A percentile compares a stretch with the other conserved stretches of the same genome.
These are phyloP conservation scores for Erinaceus europaeus DNA, from an alignment of 2,113 vertebrate species.

Conservation along the genomic window DNA sequence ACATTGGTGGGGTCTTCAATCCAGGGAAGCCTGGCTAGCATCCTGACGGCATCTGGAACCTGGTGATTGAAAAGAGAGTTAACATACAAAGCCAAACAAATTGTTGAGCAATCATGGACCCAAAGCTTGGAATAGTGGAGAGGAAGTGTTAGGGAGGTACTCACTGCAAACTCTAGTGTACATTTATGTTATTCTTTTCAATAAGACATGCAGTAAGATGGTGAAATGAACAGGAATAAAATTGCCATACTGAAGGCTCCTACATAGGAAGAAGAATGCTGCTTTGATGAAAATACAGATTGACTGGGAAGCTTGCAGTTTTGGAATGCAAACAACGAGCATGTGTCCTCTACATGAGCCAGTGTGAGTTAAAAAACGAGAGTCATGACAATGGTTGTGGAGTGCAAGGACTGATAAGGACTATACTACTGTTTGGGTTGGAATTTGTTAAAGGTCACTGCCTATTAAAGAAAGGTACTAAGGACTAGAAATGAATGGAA, in stretches of 20 bases:
- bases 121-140: too few relatives aligned
- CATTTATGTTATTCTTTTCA: constrained; percentile 51
- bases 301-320: constrained; percentile 45
- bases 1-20: too few relatives aligned
- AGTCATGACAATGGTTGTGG: neutral
- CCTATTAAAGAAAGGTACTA: constrained; percentile 11
- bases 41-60: too few relatives aligned
- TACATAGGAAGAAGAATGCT: constrained; percentile 42
- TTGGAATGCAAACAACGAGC: constrained; percentile 39
- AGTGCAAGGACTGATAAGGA: neutral
- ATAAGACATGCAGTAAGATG: neutral
- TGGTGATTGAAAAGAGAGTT: too few relatives aligned
- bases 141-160: too few relatives aligned
- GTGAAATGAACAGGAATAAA: constrained; percentile 58
- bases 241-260: constrained; percentile 1
- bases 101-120: too few relatives aligned
- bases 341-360: constrained; percentile 57
- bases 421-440: constrained; percentile 46
- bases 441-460: constrained; percentile 49
- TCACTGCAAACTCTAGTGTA: too few relatives aligned
- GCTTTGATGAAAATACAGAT: constrained; percentile 59
- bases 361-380: constrained; percentile 35
- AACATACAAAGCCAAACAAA: too few relatives aligned
- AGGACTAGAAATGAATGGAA: neutral
- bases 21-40: too few relatives aligned